Evolutionary conservation across 1,140 invertebrate species (phyloP).

Genomic region (Hormaphis cornu): DNA sequence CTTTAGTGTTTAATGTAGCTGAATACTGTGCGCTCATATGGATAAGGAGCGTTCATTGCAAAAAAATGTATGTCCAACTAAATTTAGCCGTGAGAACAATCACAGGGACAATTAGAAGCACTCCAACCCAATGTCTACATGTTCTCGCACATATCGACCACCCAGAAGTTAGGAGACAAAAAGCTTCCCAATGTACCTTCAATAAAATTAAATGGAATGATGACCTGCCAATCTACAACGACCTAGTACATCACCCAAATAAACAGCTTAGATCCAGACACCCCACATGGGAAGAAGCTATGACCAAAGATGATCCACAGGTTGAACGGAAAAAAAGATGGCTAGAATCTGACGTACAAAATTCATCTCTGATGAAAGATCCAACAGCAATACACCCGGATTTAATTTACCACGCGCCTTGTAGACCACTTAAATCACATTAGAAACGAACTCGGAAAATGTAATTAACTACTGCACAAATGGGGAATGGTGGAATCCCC

Average conservation of each 20-base stretch:
- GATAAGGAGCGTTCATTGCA: neutral
- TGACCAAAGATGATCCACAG: neutral
- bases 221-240: neutral
- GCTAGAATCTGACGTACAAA: neutral
- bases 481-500: neutral
- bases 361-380: neutral
- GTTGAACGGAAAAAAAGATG: neutral
- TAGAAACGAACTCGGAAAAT: neutral
- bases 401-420: slow-evolving; percentile 5
- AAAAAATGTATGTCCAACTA: neutral
- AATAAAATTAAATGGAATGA: neutral
- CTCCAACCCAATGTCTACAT: neutral
- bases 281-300: neutral
- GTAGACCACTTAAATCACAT: neutral
- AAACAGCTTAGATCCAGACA: neutral
- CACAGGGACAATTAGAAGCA: neutral
- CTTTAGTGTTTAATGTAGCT: neutral
- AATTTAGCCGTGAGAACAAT: neutral
- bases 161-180: neutral
- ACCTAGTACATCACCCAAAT: neutral
- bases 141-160: neutral
- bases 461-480: slow-evolving; percentile 1
- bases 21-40: neutral
- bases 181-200: neutral
- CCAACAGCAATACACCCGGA: neutral